phyloP scores from a whole-genome alignment of 2,797 vertebrate species.

The Enteromius anoplus region DNA sequence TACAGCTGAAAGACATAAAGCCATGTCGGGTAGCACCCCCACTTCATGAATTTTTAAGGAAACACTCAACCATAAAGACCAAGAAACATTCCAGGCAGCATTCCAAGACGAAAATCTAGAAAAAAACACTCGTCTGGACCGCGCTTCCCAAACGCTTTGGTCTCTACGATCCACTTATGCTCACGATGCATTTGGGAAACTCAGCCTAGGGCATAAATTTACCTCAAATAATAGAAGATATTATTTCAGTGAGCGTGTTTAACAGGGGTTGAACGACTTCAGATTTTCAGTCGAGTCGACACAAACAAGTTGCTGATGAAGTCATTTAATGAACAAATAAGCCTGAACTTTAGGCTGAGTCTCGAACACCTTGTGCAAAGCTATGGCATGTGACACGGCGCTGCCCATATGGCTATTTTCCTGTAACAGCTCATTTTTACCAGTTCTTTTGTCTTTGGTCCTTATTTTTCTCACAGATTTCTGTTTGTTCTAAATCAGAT shows the following conservation, averaged over 20 bases:
- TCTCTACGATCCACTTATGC: not conserved
- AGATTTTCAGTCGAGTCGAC: too few relatives aligned
- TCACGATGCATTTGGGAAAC: not conserved
- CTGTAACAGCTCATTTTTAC: too few relatives aligned
- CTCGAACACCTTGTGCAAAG: too few relatives aligned
- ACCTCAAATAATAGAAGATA: not conserved
- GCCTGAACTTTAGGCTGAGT: too few relatives aligned
- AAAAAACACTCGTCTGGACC: not conserved
- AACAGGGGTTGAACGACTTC: not conserved
- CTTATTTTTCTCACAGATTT: too few relatives aligned
- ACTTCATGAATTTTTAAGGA: conserved; percentile 25
- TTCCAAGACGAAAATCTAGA: conserved; percentile 15
- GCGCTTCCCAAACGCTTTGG: not conserved
- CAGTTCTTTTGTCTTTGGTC: too few relatives aligned
- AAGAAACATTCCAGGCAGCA: conserved; percentile 24
- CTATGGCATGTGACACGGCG: too few relatives aligned
- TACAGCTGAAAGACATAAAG: conserved; percentile 21
- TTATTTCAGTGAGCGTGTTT: not conserved
- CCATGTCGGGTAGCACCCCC: conserved; percentile 6
- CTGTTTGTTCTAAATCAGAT: too few relatives aligned
- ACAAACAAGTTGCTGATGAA: too few relatives aligned
- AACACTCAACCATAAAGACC: conserved; percentile 20
- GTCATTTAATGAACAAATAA: too few relatives aligned
- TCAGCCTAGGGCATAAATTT: not conserved
- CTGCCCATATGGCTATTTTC: too few relatives aligned